Evolutionary conservation across 2,113 vertebrate genomes (phyloP).

Genomic region (Craseonycteris thonglongyai): DNA sequence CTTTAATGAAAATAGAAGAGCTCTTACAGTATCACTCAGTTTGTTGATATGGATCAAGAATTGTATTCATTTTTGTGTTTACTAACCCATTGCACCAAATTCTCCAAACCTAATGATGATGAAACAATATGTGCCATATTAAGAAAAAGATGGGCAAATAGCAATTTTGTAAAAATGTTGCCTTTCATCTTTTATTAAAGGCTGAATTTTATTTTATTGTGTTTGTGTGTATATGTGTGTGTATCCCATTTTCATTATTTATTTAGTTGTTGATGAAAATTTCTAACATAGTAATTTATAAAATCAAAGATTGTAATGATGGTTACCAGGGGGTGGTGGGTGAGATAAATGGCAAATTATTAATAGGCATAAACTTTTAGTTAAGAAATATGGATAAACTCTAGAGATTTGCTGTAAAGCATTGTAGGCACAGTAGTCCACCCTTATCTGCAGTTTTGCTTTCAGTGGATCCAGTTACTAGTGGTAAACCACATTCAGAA

Average conservation of each 20-base stretch:
- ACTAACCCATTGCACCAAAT: not conserved
- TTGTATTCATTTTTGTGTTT: not conserved
- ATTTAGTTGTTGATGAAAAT: not conserved
- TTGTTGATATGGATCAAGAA: not conserved
- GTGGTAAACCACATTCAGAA: not conserved
- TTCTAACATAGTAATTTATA: not conserved
- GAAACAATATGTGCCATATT: not conserved
- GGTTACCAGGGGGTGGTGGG: not conserved
- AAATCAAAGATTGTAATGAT: not conserved
- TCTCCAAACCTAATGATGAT: not conserved
- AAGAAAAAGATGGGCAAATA: not conserved
- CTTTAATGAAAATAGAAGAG: not conserved
- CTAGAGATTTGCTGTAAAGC: not conserved
- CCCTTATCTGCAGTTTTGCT: not conserved
- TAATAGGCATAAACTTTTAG: not conserved
- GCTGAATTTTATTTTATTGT: not conserved
- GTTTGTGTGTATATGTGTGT: not conserved
- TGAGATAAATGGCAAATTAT: not conserved
- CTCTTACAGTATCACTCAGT: not conserved
- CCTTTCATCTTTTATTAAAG: not conserved
- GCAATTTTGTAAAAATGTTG: not conserved
- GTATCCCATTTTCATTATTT: not conserved
- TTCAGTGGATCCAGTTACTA: not conserved
- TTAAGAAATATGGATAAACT: not conserved
- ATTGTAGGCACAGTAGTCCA: not conserved